Evolutionary conservation across 2,888 invertebrate species (phyloP).

Genomic region (Hydroisotoma schaefferi): DNA sequence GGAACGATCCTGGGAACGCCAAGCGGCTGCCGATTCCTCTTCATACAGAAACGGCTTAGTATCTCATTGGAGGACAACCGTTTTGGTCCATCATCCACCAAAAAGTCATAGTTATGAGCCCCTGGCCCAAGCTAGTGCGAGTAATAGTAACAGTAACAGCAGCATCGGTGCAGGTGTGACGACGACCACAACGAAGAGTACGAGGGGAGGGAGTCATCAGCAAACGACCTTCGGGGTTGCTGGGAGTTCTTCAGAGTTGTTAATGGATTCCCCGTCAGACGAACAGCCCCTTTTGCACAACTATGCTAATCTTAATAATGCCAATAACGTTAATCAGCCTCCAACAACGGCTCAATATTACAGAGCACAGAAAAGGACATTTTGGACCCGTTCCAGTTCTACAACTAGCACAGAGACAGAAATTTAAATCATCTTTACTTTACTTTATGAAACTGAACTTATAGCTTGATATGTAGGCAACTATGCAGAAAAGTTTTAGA

Average conservation of each 20-base stretch:
- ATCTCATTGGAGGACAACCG: slow-evolving; percentile 42
- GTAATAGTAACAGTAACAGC: slow-evolving; percentile 2
- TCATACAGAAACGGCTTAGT: background rate
- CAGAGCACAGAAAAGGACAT: slow-evolving; percentile 46
- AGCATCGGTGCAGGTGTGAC: slow-evolving; percentile 18
- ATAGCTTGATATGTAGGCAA: too few species aligned
- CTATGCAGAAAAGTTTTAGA: too few species aligned
- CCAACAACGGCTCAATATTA: slow-evolving; percentile 33
- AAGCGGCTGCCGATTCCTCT: background rate
- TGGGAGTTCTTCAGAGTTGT: background rate
- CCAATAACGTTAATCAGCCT: slow-evolving; percentile 23
- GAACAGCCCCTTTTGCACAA: slow-evolving; percentile 4
- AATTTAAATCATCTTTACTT: slow-evolving; percentile 35
- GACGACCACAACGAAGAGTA: slow-evolving; percentile 20
- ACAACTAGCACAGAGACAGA: slow-evolving; percentile 47
- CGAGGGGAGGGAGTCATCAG: background rate
- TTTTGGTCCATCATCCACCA: slow-evolving; percentile 44
- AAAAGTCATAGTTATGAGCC: slow-evolving; percentile 38
- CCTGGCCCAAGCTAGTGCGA: slow-evolving; percentile 19
- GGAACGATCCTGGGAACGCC: slow-evolving; percentile 12
- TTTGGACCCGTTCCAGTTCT: slow-evolving; percentile 47
- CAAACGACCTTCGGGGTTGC: background rate
- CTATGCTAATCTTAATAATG: too few species aligned
- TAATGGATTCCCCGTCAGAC: slow-evolving; percentile 16
- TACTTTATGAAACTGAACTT: too few species aligned